These are phyloP conservation scores for Perca fluviatilis DNA, from an alignment of 2,113 vertebrate genomes.

Conservation along the genomic window DNA sequence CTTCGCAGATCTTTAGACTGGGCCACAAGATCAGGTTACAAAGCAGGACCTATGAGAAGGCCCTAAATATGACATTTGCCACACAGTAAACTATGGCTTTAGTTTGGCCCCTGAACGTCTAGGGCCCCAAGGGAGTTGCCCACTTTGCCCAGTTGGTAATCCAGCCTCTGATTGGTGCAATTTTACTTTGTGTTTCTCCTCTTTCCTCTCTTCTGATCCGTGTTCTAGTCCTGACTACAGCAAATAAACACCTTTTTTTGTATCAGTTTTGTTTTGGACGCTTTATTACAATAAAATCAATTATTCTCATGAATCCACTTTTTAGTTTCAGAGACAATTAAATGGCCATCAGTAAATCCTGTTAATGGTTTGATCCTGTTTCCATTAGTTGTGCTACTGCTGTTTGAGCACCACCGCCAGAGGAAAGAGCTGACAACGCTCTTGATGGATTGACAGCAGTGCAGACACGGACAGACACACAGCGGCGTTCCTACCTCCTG, in stretches of 20 bases:
- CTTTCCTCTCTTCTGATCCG: neutral
- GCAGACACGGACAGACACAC: conserved; percentile 9
- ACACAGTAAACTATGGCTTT: neutral
- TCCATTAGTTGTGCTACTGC: conserved; percentile 27
- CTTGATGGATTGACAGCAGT: conserved; percentile 58
- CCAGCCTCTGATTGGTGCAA: fast-evolving
- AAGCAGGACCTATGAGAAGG: neutral
- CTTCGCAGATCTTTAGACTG: neutral
- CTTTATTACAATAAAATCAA: conserved; percentile 6
- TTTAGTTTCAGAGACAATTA: conserved; percentile 38
- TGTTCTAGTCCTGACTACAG: neutral
- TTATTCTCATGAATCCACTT: conserved; percentile 27
- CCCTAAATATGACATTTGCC: neutral
- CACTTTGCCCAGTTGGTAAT: neutral
- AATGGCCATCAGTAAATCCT: conserved; percentile 36
- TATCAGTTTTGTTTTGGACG: conserved; percentile 5
- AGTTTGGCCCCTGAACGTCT: neutral
- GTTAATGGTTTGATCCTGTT: conserved; percentile 52
- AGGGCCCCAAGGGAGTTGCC: neutral
- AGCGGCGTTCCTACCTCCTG: conserved; percentile 31
- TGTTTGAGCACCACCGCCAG: conserved; percentile 30
- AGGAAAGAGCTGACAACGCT: conserved; percentile 49
- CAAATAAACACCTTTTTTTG: neutral
- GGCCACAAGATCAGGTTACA: neutral
- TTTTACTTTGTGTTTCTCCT: neutral